phyloP scores from a whole-genome alignment of 35 echinoderm and acorn worm species.

The Ophioderma brevispina region DNA sequence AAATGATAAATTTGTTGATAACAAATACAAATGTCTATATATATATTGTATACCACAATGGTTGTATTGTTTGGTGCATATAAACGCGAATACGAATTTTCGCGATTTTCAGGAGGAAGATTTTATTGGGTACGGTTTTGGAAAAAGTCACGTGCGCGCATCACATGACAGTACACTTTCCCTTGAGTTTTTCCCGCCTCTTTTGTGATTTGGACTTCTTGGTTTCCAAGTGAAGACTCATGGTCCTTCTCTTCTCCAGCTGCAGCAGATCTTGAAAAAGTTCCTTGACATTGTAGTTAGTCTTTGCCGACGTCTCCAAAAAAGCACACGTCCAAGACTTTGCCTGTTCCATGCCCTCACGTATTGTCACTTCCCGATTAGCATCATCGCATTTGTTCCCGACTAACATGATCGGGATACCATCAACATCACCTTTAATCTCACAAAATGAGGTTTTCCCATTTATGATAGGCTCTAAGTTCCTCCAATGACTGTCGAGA shows the following conservation, averaged over 20 bases:
- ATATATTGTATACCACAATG: too few species aligned
- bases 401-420: slow-evolving; percentile 95
- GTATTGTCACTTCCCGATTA: slow-evolving; percentile 88
- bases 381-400: slow-evolving; percentile 98
- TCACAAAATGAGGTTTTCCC: slow-evolving; percentile 93
- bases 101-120: neutral
- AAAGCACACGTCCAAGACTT: slow-evolving; percentile 91
- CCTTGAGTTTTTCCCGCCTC: slow-evolving; percentile 93
- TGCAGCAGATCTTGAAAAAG: slow-evolving; percentile 98
- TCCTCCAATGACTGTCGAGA: slow-evolving; percentile 96
- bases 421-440: slow-evolving; percentile 97
- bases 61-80: neutral
- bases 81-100: neutral
- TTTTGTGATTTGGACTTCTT: slow-evolving; percentile 99
- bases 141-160: neutral
- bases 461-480: slow-evolving; percentile 95
- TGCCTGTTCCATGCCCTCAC: slow-evolving; percentile 87
- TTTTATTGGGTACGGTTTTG: neutral
- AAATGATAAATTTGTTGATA: too few species aligned
- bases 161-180: slow-evolving; percentile 98
- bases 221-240: slow-evolving; percentile 97
- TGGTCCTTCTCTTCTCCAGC: slow-evolving; percentile 92
- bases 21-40: too few species aligned
- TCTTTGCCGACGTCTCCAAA: slow-evolving; percentile 96
- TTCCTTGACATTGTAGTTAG: slow-evolving; percentile 99